These are phyloP conservation scores for Lepetodrilus schrolli DNA, from an alignment of 2,888 invertebrate genomes.

Conservation along the genomic window DNA sequence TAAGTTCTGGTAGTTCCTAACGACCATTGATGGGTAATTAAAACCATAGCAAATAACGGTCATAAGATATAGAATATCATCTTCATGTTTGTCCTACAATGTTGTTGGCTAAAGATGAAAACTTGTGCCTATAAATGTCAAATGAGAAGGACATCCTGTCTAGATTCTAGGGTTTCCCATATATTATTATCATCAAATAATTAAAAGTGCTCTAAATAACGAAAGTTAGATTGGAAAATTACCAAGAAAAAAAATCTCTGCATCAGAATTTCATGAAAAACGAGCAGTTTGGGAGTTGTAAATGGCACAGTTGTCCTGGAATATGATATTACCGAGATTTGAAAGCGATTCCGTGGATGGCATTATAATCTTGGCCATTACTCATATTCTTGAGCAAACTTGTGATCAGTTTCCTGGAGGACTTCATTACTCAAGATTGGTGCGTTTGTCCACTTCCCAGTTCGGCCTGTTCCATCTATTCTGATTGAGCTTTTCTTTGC, in stretches of 20 bases:
- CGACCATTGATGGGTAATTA: slow-evolving; percentile 6
- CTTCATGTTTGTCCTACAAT: neutral
- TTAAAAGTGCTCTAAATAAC: slow-evolving; percentile 17
- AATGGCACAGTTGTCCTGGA: slow-evolving; percentile 12
- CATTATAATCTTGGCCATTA: slow-evolving; percentile 25
- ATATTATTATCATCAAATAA: slow-evolving; percentile 6
- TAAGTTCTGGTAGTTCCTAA: neutral
- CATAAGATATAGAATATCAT: neutral
- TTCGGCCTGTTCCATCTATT: neutral
- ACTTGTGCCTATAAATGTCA: slow-evolving; percentile 15
- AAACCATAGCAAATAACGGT: slow-evolving; percentile 11
- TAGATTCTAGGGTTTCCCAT: neutral
- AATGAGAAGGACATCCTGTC: neutral
- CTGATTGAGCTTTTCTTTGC: slow-evolving; percentile 13
- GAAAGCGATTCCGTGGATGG: slow-evolving; percentile 16
- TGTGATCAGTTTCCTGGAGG: neutral
- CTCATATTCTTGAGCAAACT: slow-evolving; percentile 25
- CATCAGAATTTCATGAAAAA: slow-evolving; percentile 13
- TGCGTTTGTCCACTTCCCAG: neutral
- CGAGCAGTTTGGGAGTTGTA: slow-evolving; percentile 25
- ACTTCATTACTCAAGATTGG: slow-evolving; percentile 22
- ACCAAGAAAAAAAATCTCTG: slow-evolving; percentile 20
- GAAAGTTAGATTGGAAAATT: slow-evolving; percentile 25
- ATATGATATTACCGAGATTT: slow-evolving; percentile 18
- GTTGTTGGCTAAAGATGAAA: neutral